Base-by-base conservation (phyloP, 2,113 vertebrate genomes). In the Equus quagga region DNA sequence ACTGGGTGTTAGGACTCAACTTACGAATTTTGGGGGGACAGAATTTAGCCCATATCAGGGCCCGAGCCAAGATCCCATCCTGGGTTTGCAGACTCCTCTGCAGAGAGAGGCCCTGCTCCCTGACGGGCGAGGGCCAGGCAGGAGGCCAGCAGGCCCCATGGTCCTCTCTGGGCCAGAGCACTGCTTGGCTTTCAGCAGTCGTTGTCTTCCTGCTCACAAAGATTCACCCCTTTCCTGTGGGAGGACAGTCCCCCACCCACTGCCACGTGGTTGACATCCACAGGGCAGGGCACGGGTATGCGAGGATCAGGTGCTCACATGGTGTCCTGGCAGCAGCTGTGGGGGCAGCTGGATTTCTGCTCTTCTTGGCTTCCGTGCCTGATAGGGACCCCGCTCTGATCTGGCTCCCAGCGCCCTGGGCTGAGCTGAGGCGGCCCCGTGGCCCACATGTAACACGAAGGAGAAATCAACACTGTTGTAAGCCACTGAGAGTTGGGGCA, bases 381-480 rank as follows among this genome's bases (percentile, higher is more conserved):
- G 9, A 21, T 0, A 13, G 51, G 64, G 76, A n/a, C 4, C 6
- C 60, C 31, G 15, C 62, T 44, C 33, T 19, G 13, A 49, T 13
- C 60, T 15, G 14, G 14, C 41, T n/a, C 33, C 49, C 14, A 10
- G 15, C 3, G 24, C 60, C 33, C 5, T 0, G 90, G 49, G 14
- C 58, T 1, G 2, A 46, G 31, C 31, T 14, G 1, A 2, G 4
- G 56, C 21, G 13, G 56, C n/a, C n/a, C n/a, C n/a, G n/a, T n/a
- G n/a, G n/a, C 41, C 19, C 10, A 7, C 51, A 3, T 3, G 2
- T 19, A n/a, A 23, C 6, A 11, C 0, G 4, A 60, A 0, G 17
- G 51, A 33, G n/a, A 85, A 72, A 17, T 46, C 33, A 24, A 7
- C 0, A 0, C 13, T 6, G 3, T 0, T 5, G n/a, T 26, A 10